Base-by-base conservation (phyloP, 2,113 vertebrate genomes). In the Micronisus gabar region DNA sequence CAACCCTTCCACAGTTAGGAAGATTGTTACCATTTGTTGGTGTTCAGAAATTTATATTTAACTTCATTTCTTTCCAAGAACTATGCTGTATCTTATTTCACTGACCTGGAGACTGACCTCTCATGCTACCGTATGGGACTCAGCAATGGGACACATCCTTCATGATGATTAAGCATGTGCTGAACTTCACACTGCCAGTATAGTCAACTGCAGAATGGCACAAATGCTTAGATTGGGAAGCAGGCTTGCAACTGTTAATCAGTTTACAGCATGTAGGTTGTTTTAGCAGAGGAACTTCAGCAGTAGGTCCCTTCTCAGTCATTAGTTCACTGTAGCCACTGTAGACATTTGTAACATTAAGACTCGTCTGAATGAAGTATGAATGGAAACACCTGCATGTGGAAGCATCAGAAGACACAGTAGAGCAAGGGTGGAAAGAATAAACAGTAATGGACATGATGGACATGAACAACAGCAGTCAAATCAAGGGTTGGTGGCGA, bases 41-140 rank as follows among this genome's bases (percentile, higher is more conserved):
- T 73, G 34, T 86, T 95, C 78, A 78, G 70, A 97, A 91, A 85
- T 73, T 79, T 87, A 53, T 94, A 74, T 79, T 95, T 50, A 81
- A n/a, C 22, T 93, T 96, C 48, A 83, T 78, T 94, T 81, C 66
- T 87, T 98, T 97, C 88, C 82, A 94, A 96, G 62, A 96, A 94
- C 29, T 82, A 41, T 38, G 75, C 52, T 55, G 32, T 86, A 47
- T 81, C 41, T 92, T 85, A 19, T 81, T 81, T 66, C 72, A 56
- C 26, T 66, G 85, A 96, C 45, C 78, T 83, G 85, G 63, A 66
- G 41, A 50, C 43, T 71, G 79, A 88, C 56, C 23, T 90, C 32
- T 66, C 38, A 52, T 55, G 63, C 55, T 92, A 30, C 82, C 92
- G n/a, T 86, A 43, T 23, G 40, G 58, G 30, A 48, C 47, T 84